Conservation (phyloP, 2,888 invertebrate genomes). For the Melipona bicolor region DNA sequence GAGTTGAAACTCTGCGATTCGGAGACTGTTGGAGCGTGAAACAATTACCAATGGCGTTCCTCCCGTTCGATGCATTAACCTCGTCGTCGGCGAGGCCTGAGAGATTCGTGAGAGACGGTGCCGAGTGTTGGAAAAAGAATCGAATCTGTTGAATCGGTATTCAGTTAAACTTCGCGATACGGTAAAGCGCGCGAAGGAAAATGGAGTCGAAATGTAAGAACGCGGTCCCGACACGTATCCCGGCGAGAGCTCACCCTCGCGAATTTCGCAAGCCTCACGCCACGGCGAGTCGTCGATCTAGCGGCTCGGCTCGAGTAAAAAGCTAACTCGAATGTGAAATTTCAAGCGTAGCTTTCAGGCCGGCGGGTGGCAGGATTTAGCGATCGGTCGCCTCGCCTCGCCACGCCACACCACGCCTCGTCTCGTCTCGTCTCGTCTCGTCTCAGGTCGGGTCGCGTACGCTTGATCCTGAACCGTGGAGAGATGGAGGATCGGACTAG, state of each 20-base stretch:
- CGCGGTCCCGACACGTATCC: constrained; percentile 56
- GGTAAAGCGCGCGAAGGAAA: constrained; percentile 45
- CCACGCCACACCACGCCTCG: constrained; percentile 27
- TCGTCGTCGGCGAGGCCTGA: background rate
- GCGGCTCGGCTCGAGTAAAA: constrained; percentile 66
- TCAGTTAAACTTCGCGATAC: constrained; percentile 49
- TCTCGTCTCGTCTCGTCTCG: constrained; percentile 2
- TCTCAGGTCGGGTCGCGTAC: constrained; percentile 59
- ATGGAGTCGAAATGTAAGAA: constrained; percentile 64
- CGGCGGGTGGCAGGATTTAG: constrained; percentile 65
- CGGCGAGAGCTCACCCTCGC: constrained; percentile 26
- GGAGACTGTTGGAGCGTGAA: background rate
- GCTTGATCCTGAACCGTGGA: constrained; percentile 68
- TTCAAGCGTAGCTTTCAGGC: constrained; percentile 62
- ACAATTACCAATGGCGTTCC: constrained; percentile 38
- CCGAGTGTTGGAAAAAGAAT: constrained; percentile 14
- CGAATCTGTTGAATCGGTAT: constrained; percentile 45
- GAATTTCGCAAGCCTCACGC: constrained; percentile 71
- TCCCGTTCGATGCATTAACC: constrained; percentile 24
- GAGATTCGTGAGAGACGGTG: constrained; percentile 1
- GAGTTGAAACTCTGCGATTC: background rate
- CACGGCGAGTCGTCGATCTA: constrained; percentile 69
- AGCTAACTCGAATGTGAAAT: constrained; percentile 75
- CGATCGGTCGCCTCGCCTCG: constrained; percentile 58
- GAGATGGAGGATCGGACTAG: constrained; percentile 19